phyloP scores from a whole-genome alignment of 2,888 invertebrate genomes.

The Oasisia sp. region DNA sequence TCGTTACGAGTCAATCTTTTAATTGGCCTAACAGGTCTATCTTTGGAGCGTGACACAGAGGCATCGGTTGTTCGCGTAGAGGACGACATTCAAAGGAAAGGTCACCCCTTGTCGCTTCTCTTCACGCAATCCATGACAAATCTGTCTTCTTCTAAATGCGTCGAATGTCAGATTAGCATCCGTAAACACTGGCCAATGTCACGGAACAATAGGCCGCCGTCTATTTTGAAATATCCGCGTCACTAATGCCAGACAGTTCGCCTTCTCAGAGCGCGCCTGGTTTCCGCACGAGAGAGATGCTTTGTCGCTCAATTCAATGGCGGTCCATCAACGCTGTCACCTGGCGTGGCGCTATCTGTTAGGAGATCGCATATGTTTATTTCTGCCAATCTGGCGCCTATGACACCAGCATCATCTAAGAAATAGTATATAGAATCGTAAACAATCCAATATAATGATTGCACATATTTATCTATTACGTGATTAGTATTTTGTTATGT shows the following conservation, averaged over 20 bases:
- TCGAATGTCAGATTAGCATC: background rate
- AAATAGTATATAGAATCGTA: too few relatives aligned
- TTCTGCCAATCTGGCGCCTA: background rate
- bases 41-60: background rate
- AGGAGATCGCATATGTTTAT: background rate
- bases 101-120: background rate
- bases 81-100: background rate
- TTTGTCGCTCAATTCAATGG: background rate
- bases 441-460: too few relatives aligned
- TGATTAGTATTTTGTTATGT: too few relatives aligned
- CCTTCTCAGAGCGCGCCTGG: background rate
- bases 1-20: background rate
- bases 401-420: too few relatives aligned
- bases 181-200: background rate
- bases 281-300: background rate
- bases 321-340: background rate
- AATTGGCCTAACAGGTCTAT: background rate
- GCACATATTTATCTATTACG: too few relatives aligned
- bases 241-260: background rate
- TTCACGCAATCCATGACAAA: background rate
- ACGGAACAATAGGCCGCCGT: background rate
- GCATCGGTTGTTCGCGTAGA: background rate
- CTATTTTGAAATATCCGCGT: background rate
- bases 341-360: background rate
- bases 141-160: background rate